Evolutionary conservation across 2,888 invertebrate species (phyloP).

Genomic region (Nowickia ferox): DNA sequence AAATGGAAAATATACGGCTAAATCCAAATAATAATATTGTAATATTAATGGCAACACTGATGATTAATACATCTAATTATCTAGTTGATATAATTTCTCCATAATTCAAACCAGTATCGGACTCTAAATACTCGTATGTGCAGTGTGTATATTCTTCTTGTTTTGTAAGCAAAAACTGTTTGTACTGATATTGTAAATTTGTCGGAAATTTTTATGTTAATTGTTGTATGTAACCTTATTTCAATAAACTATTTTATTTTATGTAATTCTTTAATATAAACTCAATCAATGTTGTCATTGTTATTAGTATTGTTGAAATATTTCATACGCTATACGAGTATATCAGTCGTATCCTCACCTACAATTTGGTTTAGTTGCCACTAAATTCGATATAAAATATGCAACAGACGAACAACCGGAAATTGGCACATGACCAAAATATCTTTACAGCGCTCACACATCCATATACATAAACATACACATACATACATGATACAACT

Average conservation of each 20-base stretch:
- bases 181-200: no score
- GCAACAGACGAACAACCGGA: slow-evolving; percentile 71
- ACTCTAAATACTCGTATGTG: no score
- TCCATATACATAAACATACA: neutral
- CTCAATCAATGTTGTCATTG: neutral
- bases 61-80: no score
- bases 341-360: slow-evolving; percentile 44
- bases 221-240: neutral
- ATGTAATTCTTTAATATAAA: neutral
- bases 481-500: slow-evolving; percentile 33
- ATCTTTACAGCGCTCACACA: slow-evolving; percentile 47
- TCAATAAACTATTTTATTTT: neutral
- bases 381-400: slow-evolving; percentile 48
- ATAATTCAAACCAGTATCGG: no score
- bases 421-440: slow-evolving; percentile 70
- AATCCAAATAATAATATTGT: no score
- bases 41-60: no score
- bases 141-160: no score
- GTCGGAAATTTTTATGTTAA: neutral
- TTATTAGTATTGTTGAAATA: neutral
- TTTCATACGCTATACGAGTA: slow-evolving; percentile 25
- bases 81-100: no score
- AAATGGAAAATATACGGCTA: no score
- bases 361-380: slow-evolving; percentile 52
- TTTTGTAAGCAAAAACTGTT: no score